Evolutionary conservation across 2,797 vertebrate genomes (phyloP).

Genomic region (Ctenosaura bakeri): DNA sequence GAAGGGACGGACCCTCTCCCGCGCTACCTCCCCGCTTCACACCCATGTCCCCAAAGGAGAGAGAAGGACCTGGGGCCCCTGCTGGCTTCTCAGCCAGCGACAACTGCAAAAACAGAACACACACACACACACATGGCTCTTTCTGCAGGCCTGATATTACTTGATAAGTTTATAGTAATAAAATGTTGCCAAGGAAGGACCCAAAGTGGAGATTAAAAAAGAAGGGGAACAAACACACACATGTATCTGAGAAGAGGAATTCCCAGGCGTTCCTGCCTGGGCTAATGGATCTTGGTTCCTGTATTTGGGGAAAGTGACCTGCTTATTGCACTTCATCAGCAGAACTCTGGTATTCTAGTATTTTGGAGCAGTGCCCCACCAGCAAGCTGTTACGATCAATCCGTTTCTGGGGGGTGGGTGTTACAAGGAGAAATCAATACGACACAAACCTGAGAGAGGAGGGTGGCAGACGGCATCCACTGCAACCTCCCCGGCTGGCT

Average conservation of each 20-base stretch:
- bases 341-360: constrained; percentile 74
- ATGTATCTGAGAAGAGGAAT: constrained; percentile 35
- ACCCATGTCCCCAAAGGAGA: constrained; percentile 81
- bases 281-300: constrained; percentile 80
- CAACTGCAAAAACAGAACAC: constrained; percentile 23
- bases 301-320: constrained; percentile 79
- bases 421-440: constrained; percentile 67
- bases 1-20: constrained; percentile 84
- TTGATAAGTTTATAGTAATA: constrained; percentile 73
- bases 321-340: constrained; percentile 79
- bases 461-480: constrained; percentile 64
- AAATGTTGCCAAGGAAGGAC: constrained; percentile 74
- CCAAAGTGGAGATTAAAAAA: constrained; percentile 78
- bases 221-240: neutral
- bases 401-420: constrained; percentile 62
- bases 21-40: constrained; percentile 87
- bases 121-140: constrained; percentile 20
- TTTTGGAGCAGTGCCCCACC: constrained; percentile 76
- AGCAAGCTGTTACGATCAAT: constrained; percentile 71
- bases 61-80: constrained; percentile 54
- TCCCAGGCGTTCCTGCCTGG: constrained; percentile 76
- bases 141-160: constrained; percentile 41
- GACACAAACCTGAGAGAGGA: constrained; percentile 61
- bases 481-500: neutral
- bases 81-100: neutral